Evolutionary conservation across 37 sponge, comb jelly and placozoan species (phyloP).

Genomic region (Petrosia ficiformis): DNA sequence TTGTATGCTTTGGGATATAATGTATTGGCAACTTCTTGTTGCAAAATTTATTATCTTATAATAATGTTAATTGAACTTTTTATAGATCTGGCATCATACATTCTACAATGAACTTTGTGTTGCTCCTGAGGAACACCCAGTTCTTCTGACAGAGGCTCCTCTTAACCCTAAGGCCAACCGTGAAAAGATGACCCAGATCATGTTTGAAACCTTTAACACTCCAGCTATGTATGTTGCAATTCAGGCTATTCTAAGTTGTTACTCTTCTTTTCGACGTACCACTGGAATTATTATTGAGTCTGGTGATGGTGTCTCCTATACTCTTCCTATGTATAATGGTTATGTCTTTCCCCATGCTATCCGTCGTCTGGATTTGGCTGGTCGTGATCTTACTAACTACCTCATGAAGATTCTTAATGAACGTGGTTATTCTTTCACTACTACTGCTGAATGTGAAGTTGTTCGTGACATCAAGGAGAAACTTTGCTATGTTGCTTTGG

Average conservation of each 20-base stretch:
- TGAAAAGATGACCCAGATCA: constrained; percentile 99
- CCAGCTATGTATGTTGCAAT: constrained; percentile 99
- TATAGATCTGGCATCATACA: constrained; percentile 99
- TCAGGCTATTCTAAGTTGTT: constrained; percentile 96
- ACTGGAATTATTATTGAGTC: constrained; percentile 99
- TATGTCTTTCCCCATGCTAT: constrained; percentile 98
- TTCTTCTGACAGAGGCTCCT: constrained; percentile 97
- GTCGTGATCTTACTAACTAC: constrained; percentile 99
- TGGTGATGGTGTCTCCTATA: constrained; percentile 99
- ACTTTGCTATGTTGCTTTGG: constrained; percentile 97
- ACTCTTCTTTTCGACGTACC: constrained; percentile 98
- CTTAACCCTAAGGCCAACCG: constrained; percentile 99
- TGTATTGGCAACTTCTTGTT: not conserved
- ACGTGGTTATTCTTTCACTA: constrained; percentile 88
- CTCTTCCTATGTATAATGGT: constrained; percentile 99
- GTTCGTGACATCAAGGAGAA: constrained; percentile 99
- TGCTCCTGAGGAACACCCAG: constrained; percentile 99
- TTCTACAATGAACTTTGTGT: constrained; percentile 99
- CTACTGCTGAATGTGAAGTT: constrained; percentile 92
- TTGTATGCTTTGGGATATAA: too few species aligned
- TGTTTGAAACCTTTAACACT: constrained; percentile 99
- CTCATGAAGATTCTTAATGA: constrained; percentile 99
- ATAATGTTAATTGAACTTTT: too few species aligned
- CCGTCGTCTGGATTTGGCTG: constrained; percentile 96
- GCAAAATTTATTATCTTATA: not conserved